These are phyloP conservation scores for Octopus bimaculoides DNA, from an alignment of 1,140 invertebrate species.

Conservation along the genomic window DNA sequence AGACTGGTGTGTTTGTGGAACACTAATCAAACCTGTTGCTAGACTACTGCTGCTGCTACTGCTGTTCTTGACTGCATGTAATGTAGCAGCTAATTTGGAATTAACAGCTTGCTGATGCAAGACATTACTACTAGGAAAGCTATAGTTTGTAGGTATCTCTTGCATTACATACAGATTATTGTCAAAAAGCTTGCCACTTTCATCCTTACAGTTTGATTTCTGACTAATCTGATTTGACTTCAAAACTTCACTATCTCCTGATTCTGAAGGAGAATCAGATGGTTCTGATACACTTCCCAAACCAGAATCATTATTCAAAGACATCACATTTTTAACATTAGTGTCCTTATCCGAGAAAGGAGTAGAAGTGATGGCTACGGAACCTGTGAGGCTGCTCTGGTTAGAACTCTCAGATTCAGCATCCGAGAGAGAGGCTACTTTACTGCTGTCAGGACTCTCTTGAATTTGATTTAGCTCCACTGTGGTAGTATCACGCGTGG, in stretches of 20 bases:
- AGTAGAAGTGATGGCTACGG: conserved; percentile 22
- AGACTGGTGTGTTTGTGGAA: background rate
- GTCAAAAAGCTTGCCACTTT: conserved; percentile 1
- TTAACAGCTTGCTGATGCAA: background rate
- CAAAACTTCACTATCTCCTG: conserved; percentile 46
- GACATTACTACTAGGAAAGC: background rate
- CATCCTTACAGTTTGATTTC: conserved; percentile 9
- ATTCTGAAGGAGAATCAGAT: conserved; percentile 49
- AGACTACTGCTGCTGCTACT: background rate
- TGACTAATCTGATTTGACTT: conserved; percentile 34
- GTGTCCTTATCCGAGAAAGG: conserved; percentile 26
- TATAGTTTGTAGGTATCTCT: background rate
- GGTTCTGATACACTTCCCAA: conserved; percentile 49
- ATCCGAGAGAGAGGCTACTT: conserved; percentile 7
- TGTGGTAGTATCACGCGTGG: background rate
- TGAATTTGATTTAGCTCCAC: background rate
- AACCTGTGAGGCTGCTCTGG: conserved; percentile 37
- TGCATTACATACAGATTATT: conserved; percentile 2
- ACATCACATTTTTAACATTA: conserved; percentile 25
- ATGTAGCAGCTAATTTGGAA: background rate
- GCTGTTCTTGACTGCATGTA: background rate
- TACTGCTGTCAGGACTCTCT: conserved; percentile 10
- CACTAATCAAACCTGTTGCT: background rate
- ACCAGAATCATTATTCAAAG: conserved; percentile 48
- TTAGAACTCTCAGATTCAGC: conserved; percentile 42